Percentiles rank a stretch among this genome's conserved stretches.
phyloP scores from a whole-genome alignment of 2,888 invertebrate genomes.

The Parascotia fuliginaria region DNA sequence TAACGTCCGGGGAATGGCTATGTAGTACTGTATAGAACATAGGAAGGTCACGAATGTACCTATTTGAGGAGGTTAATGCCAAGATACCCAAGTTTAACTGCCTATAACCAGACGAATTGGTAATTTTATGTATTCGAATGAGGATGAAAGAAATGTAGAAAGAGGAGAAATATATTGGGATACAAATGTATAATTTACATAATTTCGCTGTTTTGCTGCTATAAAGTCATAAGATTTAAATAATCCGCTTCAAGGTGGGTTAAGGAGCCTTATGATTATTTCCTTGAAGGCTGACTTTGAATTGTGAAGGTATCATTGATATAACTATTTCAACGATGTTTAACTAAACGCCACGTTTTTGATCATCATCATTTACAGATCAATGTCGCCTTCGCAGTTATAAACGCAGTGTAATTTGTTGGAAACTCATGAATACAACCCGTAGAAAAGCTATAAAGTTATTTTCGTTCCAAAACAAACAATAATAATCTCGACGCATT shows the following conservation, averaged over 20 bases:
- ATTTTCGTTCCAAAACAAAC: constrained; percentile 1
- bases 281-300: too few species aligned
- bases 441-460: not conserved
- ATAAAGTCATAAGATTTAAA: not conserved
- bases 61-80: constrained; percentile 51
- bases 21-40: constrained; percentile 53
- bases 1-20: constrained; percentile 60
- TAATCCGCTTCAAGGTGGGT: not conserved
- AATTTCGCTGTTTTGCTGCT: not conserved
- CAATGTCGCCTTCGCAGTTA: too few species aligned
- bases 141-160: too few species aligned
- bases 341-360: too few species aligned
- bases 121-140: constrained; percentile 39
- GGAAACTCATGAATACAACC: too few species aligned
- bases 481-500: constrained; percentile 6
- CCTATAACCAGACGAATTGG: constrained; percentile 34
- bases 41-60: constrained; percentile 42
- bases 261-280: too few species aligned
- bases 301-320: too few species aligned
- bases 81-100: constrained; percentile 46
- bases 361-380: too few species aligned
- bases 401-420: too few species aligned
- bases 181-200: too few species aligned
- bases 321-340: too few species aligned
- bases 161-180: too few species aligned